phyloP scores from a whole-genome alignment of 2,888 invertebrate genomes.

The Troides aeacus region DNA sequence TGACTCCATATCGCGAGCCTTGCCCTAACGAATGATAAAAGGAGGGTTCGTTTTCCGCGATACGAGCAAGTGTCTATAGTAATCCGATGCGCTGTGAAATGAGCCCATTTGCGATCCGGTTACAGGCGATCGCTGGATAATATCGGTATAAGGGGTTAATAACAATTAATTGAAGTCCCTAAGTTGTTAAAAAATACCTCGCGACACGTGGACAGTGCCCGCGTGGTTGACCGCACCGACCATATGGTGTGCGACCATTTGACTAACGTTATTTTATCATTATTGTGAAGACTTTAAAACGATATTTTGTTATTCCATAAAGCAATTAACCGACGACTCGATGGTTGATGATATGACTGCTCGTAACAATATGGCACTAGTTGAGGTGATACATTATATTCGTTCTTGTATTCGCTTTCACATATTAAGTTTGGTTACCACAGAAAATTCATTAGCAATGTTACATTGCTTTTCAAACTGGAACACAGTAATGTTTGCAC shows the following conservation, averaged over 20 bases:
- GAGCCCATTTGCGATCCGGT: conserved; percentile 41
- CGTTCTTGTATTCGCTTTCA: too few species aligned
- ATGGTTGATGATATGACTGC: too few species aligned
- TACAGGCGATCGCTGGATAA: conserved; percentile 48
- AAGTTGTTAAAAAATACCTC: conserved; percentile 47
- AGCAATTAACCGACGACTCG: too few species aligned
- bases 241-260: conserved; percentile 51
- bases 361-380: too few species aligned
- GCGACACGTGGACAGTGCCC: conserved; percentile 61
- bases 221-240: conserved; percentile 50
- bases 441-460: too few species aligned
- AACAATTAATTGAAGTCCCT: conserved; percentile 73
- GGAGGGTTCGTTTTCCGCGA: conserved; percentile 32
- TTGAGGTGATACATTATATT: too few species aligned
- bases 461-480: too few species aligned
- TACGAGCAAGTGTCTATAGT: conserved; percentile 38
- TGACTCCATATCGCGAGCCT: conserved; percentile 16
- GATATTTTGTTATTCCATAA: too few species aligned
- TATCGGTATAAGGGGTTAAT: conserved; percentile 53
- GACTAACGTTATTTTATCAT: conserved; percentile 6
- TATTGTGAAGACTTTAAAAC: too few species aligned
- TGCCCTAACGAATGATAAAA: conserved; percentile 17
- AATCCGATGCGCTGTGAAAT: conserved; percentile 56
- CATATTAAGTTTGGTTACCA: too few species aligned
- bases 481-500: too few species aligned